Base-by-base conservation (phyloP, 2,113 vertebrate species). In the Artemisiospiza belli region DNA sequence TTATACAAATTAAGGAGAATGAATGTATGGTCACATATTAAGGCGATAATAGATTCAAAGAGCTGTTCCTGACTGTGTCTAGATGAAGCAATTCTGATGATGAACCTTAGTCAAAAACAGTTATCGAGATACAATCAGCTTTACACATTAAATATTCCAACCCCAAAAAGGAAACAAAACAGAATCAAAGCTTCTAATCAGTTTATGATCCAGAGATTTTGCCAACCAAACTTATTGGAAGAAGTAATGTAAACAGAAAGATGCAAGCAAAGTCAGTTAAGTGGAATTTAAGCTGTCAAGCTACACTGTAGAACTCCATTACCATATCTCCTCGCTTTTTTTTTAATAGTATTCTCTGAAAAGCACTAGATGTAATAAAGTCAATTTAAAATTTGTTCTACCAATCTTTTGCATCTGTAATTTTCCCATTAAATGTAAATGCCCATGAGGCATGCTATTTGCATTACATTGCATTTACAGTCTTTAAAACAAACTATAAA, bases 401-500 rank as follows among this genome's bases (percentile, higher is more conserved):
- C 98, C 98, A 98, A 98, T 98, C 98, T 98, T 98, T 98, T 98
- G 98, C 98, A 98, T 98, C 98, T 98, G 98, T 98, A 98, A 98
- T 98, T 98, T 98, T 98, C 98, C 98, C 98, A 98, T 98, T 98
- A 98, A 98, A 98, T 97, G 98, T 98, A 98, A 98, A 98, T 98
- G 98, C 98, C 98, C 98, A 98, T 97, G 98, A 98, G 98, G 98
- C 98, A 98, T 98, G 98, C 98, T 98, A 98, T 98, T 98, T 98
- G 98, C 98, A 98, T 98, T 98, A 98, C 98, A 98, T 98, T 98
- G 98, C 98, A 98, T 98, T 98, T 98, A 98, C 98, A 98, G 98
- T 98, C 98, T 98, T 98, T 98, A 98, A 98, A 98, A 98, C 98
- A 98, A 98, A 98, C 98, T 98, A 98, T 98, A 98, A 98, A 98